Conservation (phyloP, 2,888 invertebrate species). For the Megastigmus dorsalis region DNA sequence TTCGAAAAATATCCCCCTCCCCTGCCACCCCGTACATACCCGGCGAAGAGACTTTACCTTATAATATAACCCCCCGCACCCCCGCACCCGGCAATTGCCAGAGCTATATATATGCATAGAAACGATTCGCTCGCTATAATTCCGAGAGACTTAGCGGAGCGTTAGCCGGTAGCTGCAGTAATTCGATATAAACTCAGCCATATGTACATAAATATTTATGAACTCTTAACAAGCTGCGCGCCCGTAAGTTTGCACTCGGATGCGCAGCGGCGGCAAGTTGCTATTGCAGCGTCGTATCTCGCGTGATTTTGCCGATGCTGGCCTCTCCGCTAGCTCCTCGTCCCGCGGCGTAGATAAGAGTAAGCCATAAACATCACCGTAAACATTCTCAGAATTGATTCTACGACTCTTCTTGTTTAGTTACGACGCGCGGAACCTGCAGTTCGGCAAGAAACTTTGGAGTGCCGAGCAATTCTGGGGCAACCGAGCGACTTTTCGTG, state of each 20-base stretch:
- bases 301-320: not conserved
- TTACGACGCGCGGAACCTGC: constrained; percentile 79
- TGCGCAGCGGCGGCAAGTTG: not conserved
- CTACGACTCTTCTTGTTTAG: constrained; percentile 66
- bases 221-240: constrained; percentile 8
- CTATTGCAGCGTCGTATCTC: not conserved
- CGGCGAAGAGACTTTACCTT: too few relatives aligned
- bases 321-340: too few relatives aligned
- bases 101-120: not conserved
- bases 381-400: constrained; percentile 35
- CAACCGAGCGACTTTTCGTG: constrained; percentile 77
- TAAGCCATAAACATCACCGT: constrained; percentile 13
- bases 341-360: constrained; percentile 12
- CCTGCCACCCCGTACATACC: too few relatives aligned
- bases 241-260: not conserved
- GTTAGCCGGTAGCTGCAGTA: not conserved
- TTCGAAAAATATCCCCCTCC: too few relatives aligned
- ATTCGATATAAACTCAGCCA: constrained; percentile 8
- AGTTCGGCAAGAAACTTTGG: constrained; percentile 78
- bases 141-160: not conserved
- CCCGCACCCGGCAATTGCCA: not conserved
- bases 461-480: constrained; percentile 78
- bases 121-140: constrained; percentile 7
- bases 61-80: too few relatives aligned
- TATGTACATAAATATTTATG: constrained; percentile 37